Evolutionary conservation across 2,113 vertebrate species (phyloP).

Genomic region (Sinocyclocheilus maitianheensis): DNA sequence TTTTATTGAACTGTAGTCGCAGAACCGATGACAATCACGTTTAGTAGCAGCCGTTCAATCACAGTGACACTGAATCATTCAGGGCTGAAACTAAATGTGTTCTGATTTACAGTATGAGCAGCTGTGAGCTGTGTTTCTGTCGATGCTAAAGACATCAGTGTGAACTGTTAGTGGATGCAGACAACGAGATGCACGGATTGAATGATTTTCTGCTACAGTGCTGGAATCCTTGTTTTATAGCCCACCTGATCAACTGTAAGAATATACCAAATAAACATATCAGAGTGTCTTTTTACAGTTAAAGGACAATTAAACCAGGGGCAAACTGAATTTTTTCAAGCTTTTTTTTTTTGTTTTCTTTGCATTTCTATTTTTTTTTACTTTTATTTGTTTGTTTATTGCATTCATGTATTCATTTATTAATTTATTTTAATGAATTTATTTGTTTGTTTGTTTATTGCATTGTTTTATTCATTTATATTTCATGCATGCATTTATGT

Average conservation of each 20-base stretch:
- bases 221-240: neutral
- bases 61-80: neutral
- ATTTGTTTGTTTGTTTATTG: neutral
- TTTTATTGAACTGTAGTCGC: neutral
- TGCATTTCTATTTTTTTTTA: no score
- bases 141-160: neutral
- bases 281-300: neutral
- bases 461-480: neutral
- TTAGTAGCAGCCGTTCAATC: neutral
- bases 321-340: no score
- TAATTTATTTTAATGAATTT: no score
- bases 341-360: neutral
- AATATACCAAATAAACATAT: no score
- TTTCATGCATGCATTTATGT: no score
- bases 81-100: neutral
- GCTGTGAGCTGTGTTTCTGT: neutral
- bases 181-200: neutral
- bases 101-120: neutral
- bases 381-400: neutral
- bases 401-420: neutral
- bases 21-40: neutral
- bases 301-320: neutral
- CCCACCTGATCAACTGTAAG: no score
- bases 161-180: neutral
- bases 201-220: neutral